These are phyloP conservation scores for Sinosuthora webbiana DNA, from an alignment of 2,113 vertebrate genomes.

Conservation along the genomic window DNA sequence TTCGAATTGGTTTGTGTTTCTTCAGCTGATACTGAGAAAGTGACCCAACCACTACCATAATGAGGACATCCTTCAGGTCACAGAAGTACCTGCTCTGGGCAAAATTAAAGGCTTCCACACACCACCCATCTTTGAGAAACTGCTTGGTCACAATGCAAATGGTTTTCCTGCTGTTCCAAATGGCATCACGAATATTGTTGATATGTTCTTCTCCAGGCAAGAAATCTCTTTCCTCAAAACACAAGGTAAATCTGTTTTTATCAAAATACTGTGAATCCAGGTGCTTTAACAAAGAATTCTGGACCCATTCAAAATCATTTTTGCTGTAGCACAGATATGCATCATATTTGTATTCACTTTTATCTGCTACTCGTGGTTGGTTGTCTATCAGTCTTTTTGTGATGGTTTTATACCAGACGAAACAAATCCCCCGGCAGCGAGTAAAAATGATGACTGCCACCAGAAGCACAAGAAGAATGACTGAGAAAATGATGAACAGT, in stretches of 20 bases:
- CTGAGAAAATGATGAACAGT: slow-evolving; percentile 67
- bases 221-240: slow-evolving; percentile 92
- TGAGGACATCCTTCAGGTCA: slow-evolving; percentile 76
- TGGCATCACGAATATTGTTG: slow-evolving; percentile 82
- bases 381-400: slow-evolving; percentile 43
- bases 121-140: slow-evolving; percentile 91
- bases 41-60: slow-evolving; percentile 85
- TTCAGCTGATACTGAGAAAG: slow-evolving; percentile 85
- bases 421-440: slow-evolving; percentile 75
- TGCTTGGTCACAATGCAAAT: slow-evolving; percentile 85
- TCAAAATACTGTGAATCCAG: slow-evolving; percentile 84
- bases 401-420: slow-evolving; percentile 76
- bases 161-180: slow-evolving; percentile 85
- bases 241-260: slow-evolving; percentile 80
- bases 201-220: slow-evolving; percentile 85
- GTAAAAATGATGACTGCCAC: slow-evolving; percentile 41
- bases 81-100: slow-evolving; percentile 81
- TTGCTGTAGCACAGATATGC: slow-evolving; percentile 86
- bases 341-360: slow-evolving; percentile 71
- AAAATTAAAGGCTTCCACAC: slow-evolving; percentile 85
- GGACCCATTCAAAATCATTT: slow-evolving; percentile 87
- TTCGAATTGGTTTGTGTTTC: slow-evolving; percentile 75
- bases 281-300: slow-evolving; percentile 78
- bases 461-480: slow-evolving; percentile 26
- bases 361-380: not conserved